Conservation (phyloP, 2,797 vertebrate species). For the Otolemur crassicaudatus region DNA sequence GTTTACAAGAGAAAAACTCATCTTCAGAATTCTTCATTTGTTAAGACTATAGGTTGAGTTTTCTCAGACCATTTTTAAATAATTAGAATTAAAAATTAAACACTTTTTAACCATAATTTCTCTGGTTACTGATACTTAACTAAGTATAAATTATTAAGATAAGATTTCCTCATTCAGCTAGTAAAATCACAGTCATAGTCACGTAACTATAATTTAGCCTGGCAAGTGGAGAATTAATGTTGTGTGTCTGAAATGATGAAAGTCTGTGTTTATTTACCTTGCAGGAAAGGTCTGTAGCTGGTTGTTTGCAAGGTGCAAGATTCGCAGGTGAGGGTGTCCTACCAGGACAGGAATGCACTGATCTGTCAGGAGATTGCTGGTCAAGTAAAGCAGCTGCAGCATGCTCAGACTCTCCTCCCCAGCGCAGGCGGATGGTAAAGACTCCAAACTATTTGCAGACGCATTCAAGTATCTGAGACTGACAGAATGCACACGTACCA, state of each 20-base stretch:
- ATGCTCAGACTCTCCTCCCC: constrained; percentile 95
- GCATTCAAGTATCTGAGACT: constrained; percentile 97
- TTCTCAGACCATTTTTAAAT: constrained; percentile 36
- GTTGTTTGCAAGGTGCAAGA: constrained; percentile 97
- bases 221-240: neutral
- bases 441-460: constrained; percentile 96
- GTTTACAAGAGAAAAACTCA: neutral
- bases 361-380: constrained; percentile 94
- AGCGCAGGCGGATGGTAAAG: constrained; percentile 91
- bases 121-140: neutral
- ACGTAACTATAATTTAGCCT: neutral
- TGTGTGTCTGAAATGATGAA: neutral
- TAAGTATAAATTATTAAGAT: neutral
- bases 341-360: constrained; percentile 93
- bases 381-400: constrained; percentile 96
- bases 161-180: neutral
- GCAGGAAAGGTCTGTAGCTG: constrained; percentile 96
- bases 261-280: constrained; percentile 89
- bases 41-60: constrained; percentile 26
- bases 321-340: constrained; percentile 93
- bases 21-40: constrained; percentile 38
- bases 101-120: constrained; percentile 30
- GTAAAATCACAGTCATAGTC: neutral
- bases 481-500: constrained; percentile 68
- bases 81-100: constrained; percentile 61